Conservation (phyloP, 2,113 vertebrate species). For the Pagrus major region DNA sequence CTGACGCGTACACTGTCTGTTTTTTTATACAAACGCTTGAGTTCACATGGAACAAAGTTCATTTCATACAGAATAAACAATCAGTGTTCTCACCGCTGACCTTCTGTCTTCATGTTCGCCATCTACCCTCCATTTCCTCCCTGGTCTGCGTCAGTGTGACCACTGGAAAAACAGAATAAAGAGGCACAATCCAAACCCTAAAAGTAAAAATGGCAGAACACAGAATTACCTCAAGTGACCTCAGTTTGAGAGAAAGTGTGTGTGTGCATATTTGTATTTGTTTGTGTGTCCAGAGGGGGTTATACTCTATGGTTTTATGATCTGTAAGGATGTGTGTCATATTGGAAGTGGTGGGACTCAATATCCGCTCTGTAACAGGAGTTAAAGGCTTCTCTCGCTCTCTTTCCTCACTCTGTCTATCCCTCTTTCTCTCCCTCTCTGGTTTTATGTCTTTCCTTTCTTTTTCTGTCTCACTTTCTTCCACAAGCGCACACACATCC, state of each 20-base stretch:
- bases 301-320: slow-evolving; percentile 60
- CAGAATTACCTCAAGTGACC: slow-evolving; percentile 63
- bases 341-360: slow-evolving; percentile 58
- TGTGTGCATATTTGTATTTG: slow-evolving; percentile 23
- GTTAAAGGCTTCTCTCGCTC: slow-evolving; percentile 13
- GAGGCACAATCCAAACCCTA: slow-evolving; percentile 59
- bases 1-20: not conserved
- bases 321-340: slow-evolving; percentile 60
- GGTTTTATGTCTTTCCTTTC: slow-evolving; percentile 29
- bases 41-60: slow-evolving; percentile 9
- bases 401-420: slow-evolving; percentile 15
- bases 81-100: slow-evolving; percentile 39
- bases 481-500: slow-evolving; percentile 43
- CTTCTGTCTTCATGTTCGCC: slow-evolving; percentile 37
- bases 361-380: slow-evolving; percentile 63
- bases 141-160: slow-evolving; percentile 61
- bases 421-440: slow-evolving; percentile 19
- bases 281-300: slow-evolving; percentile 40
- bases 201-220: slow-evolving; percentile 62
- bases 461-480: slow-evolving; percentile 47
- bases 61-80: slow-evolving; percentile 15
- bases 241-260: slow-evolving; percentile 18
- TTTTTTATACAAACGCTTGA: not conserved
- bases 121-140: slow-evolving; percentile 56
- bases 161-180: slow-evolving; percentile 75